These are phyloP conservation scores for Dolichallabes microphthalmus DNA, from an alignment of 2,113 vertebrate genomes.

Conservation along the genomic window DNA sequence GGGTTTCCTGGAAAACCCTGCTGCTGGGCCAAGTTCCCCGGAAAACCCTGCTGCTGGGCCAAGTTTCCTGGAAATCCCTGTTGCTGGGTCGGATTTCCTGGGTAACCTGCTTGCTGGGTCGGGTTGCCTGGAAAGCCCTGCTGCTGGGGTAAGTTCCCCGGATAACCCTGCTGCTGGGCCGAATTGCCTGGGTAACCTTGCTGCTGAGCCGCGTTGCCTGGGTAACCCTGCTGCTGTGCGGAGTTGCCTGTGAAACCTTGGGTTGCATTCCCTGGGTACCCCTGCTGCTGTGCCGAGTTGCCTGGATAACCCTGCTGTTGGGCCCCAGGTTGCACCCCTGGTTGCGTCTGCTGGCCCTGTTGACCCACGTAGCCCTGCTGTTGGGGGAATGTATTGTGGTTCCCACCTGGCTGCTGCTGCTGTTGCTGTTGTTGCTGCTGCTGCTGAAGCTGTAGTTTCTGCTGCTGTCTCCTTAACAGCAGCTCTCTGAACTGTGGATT, in stretches of 20 bases:
- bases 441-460: constrained; percentile 65
- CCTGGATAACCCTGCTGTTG: constrained; percentile 65
- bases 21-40: not conserved
- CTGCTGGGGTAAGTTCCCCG: constrained; percentile 37
- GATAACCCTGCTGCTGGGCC: constrained; percentile 10
- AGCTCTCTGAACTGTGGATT: constrained; percentile 84
- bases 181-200: constrained; percentile 58
- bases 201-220: constrained; percentile 68
- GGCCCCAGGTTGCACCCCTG: constrained; percentile 52
- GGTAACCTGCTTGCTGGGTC: constrained; percentile 74
- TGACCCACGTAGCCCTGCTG: constrained; percentile 87
- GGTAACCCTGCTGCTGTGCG: constrained; percentile 74
- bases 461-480: constrained; percentile 83
- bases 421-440: constrained; percentile 76
- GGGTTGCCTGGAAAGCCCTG: constrained; percentile 71
- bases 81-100: constrained; percentile 70
- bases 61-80: constrained; percentile 71
- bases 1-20: constrained; percentile 10
- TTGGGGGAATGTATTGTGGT: constrained; percentile 88
- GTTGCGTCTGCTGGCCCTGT: constrained; percentile 63
- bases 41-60: constrained; percentile 70
- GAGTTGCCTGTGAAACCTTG: constrained; percentile 70
- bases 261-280: not conserved
- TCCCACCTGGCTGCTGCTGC: constrained; percentile 82
- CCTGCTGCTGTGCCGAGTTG: constrained; percentile 15